Conservation (phyloP, 92 coral and sea anemone genomes). For the Epizoanthus stellaris region DNA sequence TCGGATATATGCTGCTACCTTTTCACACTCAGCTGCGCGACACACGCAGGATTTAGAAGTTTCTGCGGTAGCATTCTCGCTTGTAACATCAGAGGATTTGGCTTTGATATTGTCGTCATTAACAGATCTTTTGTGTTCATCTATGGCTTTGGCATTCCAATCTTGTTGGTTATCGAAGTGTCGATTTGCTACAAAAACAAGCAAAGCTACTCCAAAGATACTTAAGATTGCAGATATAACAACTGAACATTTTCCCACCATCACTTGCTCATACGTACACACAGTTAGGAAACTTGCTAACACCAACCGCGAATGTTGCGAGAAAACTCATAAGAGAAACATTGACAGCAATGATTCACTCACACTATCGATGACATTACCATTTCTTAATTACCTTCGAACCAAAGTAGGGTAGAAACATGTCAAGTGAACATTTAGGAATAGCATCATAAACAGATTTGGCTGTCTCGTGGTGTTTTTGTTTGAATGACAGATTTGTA, state of each 20-base stretch:
- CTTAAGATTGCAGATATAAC: conserved; percentile 29
- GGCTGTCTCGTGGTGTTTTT: conserved; percentile 4
- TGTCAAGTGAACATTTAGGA: background rate
- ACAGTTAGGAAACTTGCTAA: background rate
- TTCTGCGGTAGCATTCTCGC: background rate
- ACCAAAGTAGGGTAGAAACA: no score
- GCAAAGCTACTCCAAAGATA: conserved; percentile 38
- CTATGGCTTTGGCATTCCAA: conserved; percentile 20
- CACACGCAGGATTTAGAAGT: conserved; percentile 55
- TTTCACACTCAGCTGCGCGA: conserved; percentile 71
- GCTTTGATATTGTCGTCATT: background rate
- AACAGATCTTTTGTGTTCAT: conserved; percentile 17
- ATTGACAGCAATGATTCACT: background rate
- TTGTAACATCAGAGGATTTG: background rate
- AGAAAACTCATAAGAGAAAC: no score
- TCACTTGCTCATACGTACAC: conserved; percentile 3
- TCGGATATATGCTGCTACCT: conserved; percentile 74
- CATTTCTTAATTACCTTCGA: background rate
- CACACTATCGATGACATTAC: background rate
- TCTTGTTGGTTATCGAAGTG: conserved; percentile 27
- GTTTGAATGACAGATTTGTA: background rate
- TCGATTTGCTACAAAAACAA: conserved; percentile 32
- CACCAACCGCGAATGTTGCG: no score
- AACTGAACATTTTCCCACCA: conserved; percentile 50
- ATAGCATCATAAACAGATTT: conserved; percentile 21